phyloP scores from a whole-genome alignment of 2,888 invertebrate species.

The Uloborus plumipes region DNA sequence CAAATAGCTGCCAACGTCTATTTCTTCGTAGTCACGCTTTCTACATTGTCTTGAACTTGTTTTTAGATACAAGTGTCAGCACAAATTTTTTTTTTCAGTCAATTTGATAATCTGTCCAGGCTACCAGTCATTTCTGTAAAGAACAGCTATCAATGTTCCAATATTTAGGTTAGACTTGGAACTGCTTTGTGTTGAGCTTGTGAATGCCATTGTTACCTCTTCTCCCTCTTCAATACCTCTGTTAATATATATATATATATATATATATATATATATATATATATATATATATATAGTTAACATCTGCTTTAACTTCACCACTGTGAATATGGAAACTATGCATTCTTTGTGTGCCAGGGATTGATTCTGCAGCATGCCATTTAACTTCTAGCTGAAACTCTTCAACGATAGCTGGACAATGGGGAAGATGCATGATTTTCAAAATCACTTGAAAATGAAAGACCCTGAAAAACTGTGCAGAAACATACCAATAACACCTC shows the following conservation, averaged over 20 bases:
- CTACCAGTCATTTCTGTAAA: conserved; percentile 2
- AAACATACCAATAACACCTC: too few species aligned
- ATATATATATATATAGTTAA: not conserved
- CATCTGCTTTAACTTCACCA: not conserved
- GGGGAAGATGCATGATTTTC: too few species aligned
- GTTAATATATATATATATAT: too few species aligned
- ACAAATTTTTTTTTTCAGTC: not conserved
- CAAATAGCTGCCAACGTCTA: not conserved
- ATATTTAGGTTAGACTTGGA: not conserved
- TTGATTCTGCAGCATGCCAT: not conserved
- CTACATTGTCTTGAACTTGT: conserved; percentile 3
- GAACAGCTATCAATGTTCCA: not conserved
- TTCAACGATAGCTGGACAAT: not conserved
- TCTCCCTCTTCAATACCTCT: not conserved
- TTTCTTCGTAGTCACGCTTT: not conserved
- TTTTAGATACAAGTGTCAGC: not conserved
- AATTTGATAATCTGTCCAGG: not conserved
- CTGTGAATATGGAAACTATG: not conserved
- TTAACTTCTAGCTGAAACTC: not conserved
- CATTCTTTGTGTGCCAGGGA: not conserved
- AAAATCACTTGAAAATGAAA: too few species aligned
- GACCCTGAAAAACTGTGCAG: too few species aligned
- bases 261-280: too few species aligned
- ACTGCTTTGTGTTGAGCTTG: not conserved
- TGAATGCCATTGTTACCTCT: not conserved